Percentiles rank a stretch among this genome's conserved stretches.
These are phyloP conservation scores for Tipula vernalis DNA, from an alignment of 2,888 invertebrate genomes.

Conservation along the genomic window DNA sequence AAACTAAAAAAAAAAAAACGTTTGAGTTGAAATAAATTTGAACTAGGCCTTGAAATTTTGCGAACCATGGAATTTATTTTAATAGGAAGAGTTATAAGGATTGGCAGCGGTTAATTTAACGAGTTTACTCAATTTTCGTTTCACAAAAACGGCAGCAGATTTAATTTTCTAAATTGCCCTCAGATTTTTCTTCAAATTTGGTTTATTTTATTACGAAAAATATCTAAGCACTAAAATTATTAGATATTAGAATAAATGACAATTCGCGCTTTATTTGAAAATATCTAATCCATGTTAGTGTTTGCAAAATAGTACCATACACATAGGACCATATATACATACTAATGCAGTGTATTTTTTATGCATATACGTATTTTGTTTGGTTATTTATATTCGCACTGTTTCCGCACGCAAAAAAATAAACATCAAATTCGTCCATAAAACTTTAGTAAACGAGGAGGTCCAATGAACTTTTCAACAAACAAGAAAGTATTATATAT, in stretches of 20 bases:
- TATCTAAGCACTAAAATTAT: no score
- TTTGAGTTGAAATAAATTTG: not conserved
- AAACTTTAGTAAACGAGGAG: not conserved
- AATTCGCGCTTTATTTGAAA: no score
- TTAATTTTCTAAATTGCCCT: no score
- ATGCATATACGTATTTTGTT: not conserved
- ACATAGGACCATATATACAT: not conserved
- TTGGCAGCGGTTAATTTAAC: not conserved
- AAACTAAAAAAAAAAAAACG: not conserved
- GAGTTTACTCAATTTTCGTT: no score
- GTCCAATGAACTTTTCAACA: constrained; percentile 7
- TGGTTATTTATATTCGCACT: constrained; percentile 8
- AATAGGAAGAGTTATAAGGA: not conserved
- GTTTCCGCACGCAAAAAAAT: constrained; percentile 7
- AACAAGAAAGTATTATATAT: not conserved
- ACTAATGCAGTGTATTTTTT: not conserved
- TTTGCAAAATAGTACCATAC: not conserved
- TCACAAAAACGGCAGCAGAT: no score
- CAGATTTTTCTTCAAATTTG: no score
- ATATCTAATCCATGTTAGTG: not conserved
- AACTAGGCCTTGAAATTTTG: not conserved
- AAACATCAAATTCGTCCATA: not conserved
- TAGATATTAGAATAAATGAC: no score
- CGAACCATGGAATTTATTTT: not conserved
- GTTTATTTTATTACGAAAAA: no score